Evolutionary conservation across 2,888 invertebrate species (phyloP).

Genomic region (Polia nebulosa): DNA sequence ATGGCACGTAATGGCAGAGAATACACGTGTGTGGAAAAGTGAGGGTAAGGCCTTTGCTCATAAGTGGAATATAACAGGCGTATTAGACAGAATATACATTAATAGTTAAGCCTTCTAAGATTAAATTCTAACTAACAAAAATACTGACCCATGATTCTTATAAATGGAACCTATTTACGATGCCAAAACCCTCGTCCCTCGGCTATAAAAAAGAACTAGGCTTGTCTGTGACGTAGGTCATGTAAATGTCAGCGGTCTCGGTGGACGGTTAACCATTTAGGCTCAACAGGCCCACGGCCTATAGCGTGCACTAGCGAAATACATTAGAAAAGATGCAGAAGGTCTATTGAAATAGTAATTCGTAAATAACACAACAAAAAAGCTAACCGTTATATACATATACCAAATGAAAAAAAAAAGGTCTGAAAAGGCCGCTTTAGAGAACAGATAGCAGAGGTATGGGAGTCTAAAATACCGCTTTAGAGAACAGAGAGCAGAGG

Average conservation of each 20-base stretch:
- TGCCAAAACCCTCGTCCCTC: constrained; percentile 5
- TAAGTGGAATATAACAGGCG: no score
- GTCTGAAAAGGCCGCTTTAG: no score
- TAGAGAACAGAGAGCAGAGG: no score
- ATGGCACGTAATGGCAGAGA: background rate
- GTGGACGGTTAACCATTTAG: constrained; percentile 30
- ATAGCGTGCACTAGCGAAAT: background rate
- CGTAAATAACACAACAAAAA: no score
- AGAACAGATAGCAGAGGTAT: no score
- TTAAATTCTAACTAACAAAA: background rate
- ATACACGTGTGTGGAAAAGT: background rate
- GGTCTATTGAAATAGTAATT: background rate
- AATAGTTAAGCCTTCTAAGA: no score
- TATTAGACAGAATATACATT: no score
- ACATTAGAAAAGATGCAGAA: constrained; percentile 6
- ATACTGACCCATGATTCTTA: background rate
- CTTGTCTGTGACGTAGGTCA: constrained; percentile 53
- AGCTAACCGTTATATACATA: no score
- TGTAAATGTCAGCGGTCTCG: constrained; percentile 54
- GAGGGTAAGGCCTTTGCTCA: background rate
- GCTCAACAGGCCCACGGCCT: background rate
- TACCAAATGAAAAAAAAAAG: no score
- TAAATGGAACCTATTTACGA: constrained; percentile 17
- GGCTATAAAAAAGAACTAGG: constrained; percentile 47
- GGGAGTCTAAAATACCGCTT: no score